These are phyloP conservation scores for Phycodurus eques DNA, from an alignment of 2,113 vertebrate genomes.

Conservation along the genomic window DNA sequence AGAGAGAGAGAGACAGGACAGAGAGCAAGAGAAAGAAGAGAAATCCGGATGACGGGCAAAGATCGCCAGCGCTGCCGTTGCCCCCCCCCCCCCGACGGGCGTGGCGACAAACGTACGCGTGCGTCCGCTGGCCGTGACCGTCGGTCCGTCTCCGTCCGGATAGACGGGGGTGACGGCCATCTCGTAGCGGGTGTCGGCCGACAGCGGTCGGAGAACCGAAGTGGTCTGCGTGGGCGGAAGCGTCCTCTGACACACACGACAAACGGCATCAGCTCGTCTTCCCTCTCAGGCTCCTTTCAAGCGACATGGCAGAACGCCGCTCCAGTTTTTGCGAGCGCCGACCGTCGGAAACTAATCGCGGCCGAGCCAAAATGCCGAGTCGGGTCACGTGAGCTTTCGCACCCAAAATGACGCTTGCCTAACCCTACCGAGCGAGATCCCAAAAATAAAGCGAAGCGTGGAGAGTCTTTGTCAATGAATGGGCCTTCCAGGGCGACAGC, in stretches of 20 bases:
- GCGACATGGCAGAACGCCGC: too few species aligned
- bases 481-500: too few species aligned
- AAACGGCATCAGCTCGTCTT: background rate
- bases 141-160: constrained; percentile 77
- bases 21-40: background rate
- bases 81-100: background rate
- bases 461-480: too few species aligned
- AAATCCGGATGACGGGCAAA: background rate
- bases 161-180: constrained; percentile 85
- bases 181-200: constrained; percentile 84
- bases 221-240: constrained; percentile 77
- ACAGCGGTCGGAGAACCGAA: constrained; percentile 80
- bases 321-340: too few species aligned
- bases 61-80: background rate
- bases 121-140: constrained; percentile 73
- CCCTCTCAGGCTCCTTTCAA: too few species aligned
- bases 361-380: too few species aligned
- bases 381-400: too few species aligned
- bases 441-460: too few species aligned
- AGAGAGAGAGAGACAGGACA: background rate
- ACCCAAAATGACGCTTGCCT: too few species aligned
- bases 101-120: constrained; percentile 55
- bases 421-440: too few species aligned
- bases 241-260: constrained; percentile 48
- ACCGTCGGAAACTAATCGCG: too few species aligned